phyloP scores from a whole-genome alignment of 2,888 invertebrate species.

The Lycocerus yunnanus region DNA sequence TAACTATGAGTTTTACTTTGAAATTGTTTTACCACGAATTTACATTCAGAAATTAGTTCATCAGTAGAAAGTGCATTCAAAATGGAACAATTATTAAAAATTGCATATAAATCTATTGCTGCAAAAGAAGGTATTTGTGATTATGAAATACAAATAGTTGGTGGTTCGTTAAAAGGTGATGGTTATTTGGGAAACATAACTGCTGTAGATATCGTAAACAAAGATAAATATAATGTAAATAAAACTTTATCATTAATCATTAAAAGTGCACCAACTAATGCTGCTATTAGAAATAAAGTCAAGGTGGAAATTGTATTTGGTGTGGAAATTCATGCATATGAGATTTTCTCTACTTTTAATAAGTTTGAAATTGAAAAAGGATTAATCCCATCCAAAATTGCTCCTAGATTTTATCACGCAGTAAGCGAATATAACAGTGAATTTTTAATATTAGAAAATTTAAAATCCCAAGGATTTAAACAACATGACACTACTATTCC shows the following conservation, averaged over 20 bases:
- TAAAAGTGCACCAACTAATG: slow-evolving; percentile 16
- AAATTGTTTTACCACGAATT: no score
- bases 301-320: no score
- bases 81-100: no score
- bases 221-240: slow-evolving; percentile 7
- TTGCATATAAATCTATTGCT: no score
- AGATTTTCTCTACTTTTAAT: neutral
- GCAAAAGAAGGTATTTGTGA: no score
- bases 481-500: neutral
- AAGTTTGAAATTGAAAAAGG: slow-evolving; percentile 11
- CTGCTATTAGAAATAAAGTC: no score
- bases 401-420: slow-evolving; percentile 39
- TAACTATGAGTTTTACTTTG: no score
- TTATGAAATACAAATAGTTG: slow-evolving; percentile 5
- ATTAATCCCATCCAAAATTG: slow-evolving; percentile 28
- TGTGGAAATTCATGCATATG: no score
- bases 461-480: slow-evolving; percentile 5
- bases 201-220: slow-evolving; percentile 32
- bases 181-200: slow-evolving; percentile 39
- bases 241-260: slow-evolving; percentile 24
- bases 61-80: no score
- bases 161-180: slow-evolving; percentile 34
- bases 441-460: slow-evolving; percentile 6
- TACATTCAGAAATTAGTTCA: no score
- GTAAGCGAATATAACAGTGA: slow-evolving; percentile 13